phyloP scores from a whole-genome alignment of 2,888 invertebrate species.

The Ferrisia virgata region DNA sequence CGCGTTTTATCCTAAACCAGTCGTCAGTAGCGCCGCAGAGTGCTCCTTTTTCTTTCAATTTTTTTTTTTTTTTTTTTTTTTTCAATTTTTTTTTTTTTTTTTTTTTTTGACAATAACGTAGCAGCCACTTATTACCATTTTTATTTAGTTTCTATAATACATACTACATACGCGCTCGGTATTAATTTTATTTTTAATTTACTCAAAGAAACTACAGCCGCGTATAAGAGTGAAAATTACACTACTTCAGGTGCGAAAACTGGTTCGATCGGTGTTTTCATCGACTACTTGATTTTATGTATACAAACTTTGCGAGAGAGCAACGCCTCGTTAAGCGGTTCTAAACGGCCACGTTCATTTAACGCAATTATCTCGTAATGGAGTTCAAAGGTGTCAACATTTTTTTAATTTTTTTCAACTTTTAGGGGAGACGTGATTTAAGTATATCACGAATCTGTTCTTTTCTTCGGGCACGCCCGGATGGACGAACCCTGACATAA shows the following conservation, averaged over 20 bases:
- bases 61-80: too few species aligned
- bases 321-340: background rate
- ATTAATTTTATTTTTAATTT: constrained; percentile 34
- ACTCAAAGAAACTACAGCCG: background rate
- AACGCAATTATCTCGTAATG: constrained; percentile 19
- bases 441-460: background rate
- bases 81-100: too few species aligned
- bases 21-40: constrained; percentile 21
- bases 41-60: too few species aligned
- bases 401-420: background rate
- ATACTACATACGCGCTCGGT: background rate
- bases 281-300: constrained; percentile 22
- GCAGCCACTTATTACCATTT: constrained; percentile 22
- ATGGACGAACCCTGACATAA: background rate
- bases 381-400: constrained; percentile 21
- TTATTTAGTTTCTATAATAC: background rate
- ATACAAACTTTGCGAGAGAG: background rate
- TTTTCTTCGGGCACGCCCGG: background rate
- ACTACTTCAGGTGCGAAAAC: constrained; percentile 2
- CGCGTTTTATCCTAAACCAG: background rate
- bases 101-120: background rate
- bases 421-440: background rate
- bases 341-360: background rate
- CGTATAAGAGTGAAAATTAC: background rate
- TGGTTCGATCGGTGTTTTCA: constrained; percentile 24